Percentiles rank a stretch among this genome's conserved stretches.
Conservation (phyloP, 2,113 vertebrate species). For the Hippocampus barbouri region DNA sequence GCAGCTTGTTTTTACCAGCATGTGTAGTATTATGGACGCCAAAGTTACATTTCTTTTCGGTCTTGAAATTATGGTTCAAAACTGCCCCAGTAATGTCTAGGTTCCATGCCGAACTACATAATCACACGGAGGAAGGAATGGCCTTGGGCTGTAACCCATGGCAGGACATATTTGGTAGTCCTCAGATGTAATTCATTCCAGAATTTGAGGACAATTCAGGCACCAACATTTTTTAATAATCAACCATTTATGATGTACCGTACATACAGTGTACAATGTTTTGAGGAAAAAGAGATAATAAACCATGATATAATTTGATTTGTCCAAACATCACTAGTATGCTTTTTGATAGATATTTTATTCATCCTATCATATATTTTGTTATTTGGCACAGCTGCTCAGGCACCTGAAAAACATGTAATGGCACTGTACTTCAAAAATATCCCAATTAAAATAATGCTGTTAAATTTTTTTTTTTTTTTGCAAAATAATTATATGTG, state of each 20-base stretch:
- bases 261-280: too few relatives aligned
- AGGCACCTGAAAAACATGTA: not conserved
- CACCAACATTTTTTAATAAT: not conserved
- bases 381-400: not conserved
- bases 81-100: conserved; percentile 18
- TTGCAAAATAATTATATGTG: too few relatives aligned
- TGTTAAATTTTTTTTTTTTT: too few relatives aligned
- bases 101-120: conserved; percentile 16
- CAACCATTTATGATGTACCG: too few relatives aligned
- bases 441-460: too few relatives aligned
- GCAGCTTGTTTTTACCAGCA: not conserved
- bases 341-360: too few relatives aligned
- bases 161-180: not conserved
- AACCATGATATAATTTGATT: not conserved
- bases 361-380: not conserved
- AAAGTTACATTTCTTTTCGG: not conserved
- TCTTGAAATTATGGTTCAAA: not conserved
- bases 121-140: not conserved
- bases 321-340: not conserved
- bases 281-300: not conserved
- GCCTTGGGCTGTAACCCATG: not conserved
- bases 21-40: not conserved
- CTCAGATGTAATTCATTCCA: not conserved
- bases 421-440: too few relatives aligned
- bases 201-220: not conserved